Conservation (phyloP, 2,797 vertebrate species). For the Manis javanica region DNA sequence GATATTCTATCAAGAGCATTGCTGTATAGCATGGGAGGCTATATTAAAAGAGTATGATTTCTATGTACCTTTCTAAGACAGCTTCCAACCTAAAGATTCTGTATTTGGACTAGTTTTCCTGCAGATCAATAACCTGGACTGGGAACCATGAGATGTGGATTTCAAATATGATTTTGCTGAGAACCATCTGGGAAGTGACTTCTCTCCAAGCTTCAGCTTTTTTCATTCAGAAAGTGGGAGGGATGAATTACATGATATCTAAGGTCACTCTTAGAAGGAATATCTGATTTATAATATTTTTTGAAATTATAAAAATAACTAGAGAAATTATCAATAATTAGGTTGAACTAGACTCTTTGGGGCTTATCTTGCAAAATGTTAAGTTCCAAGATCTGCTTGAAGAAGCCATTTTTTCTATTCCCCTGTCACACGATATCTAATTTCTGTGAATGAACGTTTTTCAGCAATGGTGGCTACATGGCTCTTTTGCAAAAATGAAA, state of each 20-base stretch:
- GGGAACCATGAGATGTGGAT: not conserved
- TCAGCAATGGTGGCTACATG: not conserved
- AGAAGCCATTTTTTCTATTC: not conserved
- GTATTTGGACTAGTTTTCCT: not conserved
- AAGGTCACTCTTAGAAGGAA: not conserved
- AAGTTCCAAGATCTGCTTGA: constrained; percentile 4
- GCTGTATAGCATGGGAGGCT: not conserved
- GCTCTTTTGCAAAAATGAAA: constrained; percentile 12
- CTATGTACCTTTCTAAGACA: not conserved
- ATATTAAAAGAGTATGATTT: not conserved
- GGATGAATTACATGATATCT: not conserved
- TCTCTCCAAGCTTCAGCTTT: not conserved
- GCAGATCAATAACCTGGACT: not conserved
- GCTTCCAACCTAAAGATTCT: not conserved
- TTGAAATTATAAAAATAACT: constrained; percentile 13
- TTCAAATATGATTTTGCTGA: not conserved
- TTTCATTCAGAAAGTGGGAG: not conserved
- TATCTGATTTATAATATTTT: not conserved
- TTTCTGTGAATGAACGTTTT: not conserved
- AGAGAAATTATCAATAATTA: not conserved
- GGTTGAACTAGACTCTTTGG: not conserved
- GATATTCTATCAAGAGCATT: not conserved
- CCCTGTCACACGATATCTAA: not conserved
- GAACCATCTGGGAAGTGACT: not conserved
- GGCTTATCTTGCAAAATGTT: not conserved